phyloP scores from a whole-genome alignment of 2,113 vertebrate species.

The Dromaius novaehollandiae region DNA sequence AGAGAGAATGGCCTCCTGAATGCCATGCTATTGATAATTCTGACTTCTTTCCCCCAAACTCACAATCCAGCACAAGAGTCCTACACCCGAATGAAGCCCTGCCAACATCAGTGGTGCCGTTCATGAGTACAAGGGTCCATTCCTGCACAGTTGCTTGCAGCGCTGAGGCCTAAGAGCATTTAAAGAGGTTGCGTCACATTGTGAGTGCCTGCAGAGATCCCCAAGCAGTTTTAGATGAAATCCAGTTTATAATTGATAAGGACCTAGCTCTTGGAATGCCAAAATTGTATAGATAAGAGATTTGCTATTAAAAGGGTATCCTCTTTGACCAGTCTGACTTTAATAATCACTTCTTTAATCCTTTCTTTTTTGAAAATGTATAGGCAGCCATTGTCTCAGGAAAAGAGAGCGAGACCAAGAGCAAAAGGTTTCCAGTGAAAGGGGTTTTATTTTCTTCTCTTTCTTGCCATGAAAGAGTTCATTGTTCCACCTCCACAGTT shows the following conservation, averaged over 20 bases:
- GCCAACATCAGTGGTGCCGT: no score
- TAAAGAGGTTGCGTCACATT: background rate
- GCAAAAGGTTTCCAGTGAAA: slow-evolving; percentile 5
- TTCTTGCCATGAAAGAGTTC: slow-evolving; percentile 48
- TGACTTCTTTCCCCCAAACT: background rate
- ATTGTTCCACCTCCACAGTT: slow-evolving; percentile 69
- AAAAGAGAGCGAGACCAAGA: slow-evolving; percentile 6
- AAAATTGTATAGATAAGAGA: background rate
- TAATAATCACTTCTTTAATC: background rate
- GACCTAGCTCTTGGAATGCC: background rate
- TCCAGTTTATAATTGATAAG: background rate
- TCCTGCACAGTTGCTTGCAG: accelerated
- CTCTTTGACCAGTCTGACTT: background rate
- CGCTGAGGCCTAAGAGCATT: accelerated
- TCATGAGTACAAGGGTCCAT: accelerated
- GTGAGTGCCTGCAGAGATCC: background rate
- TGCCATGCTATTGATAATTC: background rate
- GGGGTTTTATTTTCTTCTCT: slow-evolving; percentile 43
- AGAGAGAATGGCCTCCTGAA: background rate
- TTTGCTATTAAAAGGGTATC: background rate
- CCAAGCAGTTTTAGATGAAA: background rate
- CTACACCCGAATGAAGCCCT: background rate
- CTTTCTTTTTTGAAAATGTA: background rate
- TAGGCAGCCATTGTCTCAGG: background rate
- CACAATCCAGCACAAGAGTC: background rate